Base-by-base conservation (phyloP, 2,888 invertebrate genomes). In the Gasteruption jaculator region DNA sequence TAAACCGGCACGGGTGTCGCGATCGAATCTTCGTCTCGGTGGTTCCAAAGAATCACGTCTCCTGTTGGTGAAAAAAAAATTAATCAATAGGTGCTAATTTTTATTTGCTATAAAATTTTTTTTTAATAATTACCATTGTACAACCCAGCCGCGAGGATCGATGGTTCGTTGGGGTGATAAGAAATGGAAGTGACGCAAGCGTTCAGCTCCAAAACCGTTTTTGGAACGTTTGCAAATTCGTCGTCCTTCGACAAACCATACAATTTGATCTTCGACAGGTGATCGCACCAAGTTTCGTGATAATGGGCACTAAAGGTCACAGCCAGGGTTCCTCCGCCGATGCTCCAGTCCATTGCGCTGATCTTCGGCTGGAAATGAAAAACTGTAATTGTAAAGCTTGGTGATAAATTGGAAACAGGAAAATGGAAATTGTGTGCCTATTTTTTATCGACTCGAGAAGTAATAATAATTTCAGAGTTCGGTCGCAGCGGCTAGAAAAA, bases 131-230 rank as follows among this genome's bases (percentile, higher is more conserved):
- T 45, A 68, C 69, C 68, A 49, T 67, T 69, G 27, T 61, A 65
- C 41, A 69, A 49, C 22, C 75, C 76, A 45, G 72, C 73, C 18
- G 74, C 75, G 31, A 78, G 57, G 40, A 78, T 67, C 3, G 71
- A 68, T 1, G 76, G 73, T 49, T 74, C 66, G 2, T 57, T 59
- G 3, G 75, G 74, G 60, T 78, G 77, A 60, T 75, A 77, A 26
- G 68, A 54, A 11, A 76, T 45, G 5, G 65, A 52, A 7, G 71
- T 71, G 6, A 76, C 65, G 38, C 77, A 78, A 14, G 73, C 64
- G 44, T 72, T 63, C 10, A 58, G 56, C 45, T 66, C 65, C 18
- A 68, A 44, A 11, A 44, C 52, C 46, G 54, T 66, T 12, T 43
- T 54, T 10, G 63, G 57, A 5, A 38, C 46, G 19, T 59, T 47